Conservation (phyloP, 2,797 vertebrate genomes). For the Urosaurus nigricauda region DNA sequence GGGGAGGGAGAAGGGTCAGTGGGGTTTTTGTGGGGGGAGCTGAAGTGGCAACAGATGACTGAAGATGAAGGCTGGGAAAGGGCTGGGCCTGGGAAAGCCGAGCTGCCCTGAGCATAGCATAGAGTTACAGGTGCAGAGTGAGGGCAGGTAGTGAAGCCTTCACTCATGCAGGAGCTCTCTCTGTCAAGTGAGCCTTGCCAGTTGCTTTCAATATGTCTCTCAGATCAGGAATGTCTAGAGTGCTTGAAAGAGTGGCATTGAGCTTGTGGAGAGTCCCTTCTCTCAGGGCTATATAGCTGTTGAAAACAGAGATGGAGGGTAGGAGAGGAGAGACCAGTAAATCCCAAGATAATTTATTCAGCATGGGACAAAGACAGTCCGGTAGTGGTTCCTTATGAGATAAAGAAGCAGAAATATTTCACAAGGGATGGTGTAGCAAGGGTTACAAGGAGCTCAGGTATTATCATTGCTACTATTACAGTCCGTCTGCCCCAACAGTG, state of each 20-base stretch:
- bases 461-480: too few relatives aligned
- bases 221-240: not conserved
- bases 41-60: slow-evolving; percentile 4
- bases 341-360: too few relatives aligned
- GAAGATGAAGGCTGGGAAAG: not conserved
- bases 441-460: not conserved
- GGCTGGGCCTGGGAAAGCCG: not conserved
- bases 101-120: too few relatives aligned
- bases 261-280: not conserved
- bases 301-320: too few relatives aligned
- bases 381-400: too few relatives aligned
- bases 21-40: not conserved
- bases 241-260: not conserved
- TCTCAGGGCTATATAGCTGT: not conserved
- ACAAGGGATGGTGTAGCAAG: not conserved
- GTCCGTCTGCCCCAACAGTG: too few relatives aligned
- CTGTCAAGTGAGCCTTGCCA: not conserved
- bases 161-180: not conserved
- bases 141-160: not conserved
- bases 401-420: not conserved
- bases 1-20: not conserved
- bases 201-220: not conserved
- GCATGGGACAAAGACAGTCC: too few relatives aligned
- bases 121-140: not conserved
- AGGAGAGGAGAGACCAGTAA: not conserved